phyloP scores from a whole-genome alignment of 2,797 vertebrate species.

The Ceyx erithaca region DNA sequence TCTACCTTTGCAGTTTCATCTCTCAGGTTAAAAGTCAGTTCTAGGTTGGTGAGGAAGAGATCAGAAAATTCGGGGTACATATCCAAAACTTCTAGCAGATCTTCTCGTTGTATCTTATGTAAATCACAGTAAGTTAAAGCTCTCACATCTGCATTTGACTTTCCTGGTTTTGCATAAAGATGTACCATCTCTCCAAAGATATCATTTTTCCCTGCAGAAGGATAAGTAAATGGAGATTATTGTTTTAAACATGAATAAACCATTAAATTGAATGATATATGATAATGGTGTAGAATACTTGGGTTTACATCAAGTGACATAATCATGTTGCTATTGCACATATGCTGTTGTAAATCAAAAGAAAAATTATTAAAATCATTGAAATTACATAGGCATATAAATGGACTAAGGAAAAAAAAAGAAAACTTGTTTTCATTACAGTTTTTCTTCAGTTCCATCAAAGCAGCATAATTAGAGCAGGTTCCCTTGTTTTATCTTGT shows the following conservation, averaged over 20 bases:
- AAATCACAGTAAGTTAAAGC: slow-evolving; percentile 97
- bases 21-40: slow-evolving; percentile 96
- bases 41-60: slow-evolving; percentile 94
- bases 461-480: neutral
- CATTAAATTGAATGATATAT: neutral
- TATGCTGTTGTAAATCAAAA: neutral
- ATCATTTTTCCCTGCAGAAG: slow-evolving; percentile 93
- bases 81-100: slow-evolving; percentile 95
- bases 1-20: slow-evolving; percentile 90
- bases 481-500: neutral
- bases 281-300: neutral
- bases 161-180: slow-evolving; percentile 93
- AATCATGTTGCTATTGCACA: neutral
- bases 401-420: neutral
- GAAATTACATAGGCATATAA: neutral
- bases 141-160: slow-evolving; percentile 96
- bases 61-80: slow-evolving; percentile 99
- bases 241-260: neutral
- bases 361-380: neutral
- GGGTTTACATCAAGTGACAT: neutral
- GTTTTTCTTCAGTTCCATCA: neutral
- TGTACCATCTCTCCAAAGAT: slow-evolving; percentile 99
- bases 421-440: neutral
- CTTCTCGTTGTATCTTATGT: slow-evolving; percentile 96
- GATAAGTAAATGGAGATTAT: neutral